These are phyloP conservation scores for Nephrotoma guestfalica DNA, from an alignment of 2,888 invertebrate genomes.

Conservation along the genomic window DNA sequence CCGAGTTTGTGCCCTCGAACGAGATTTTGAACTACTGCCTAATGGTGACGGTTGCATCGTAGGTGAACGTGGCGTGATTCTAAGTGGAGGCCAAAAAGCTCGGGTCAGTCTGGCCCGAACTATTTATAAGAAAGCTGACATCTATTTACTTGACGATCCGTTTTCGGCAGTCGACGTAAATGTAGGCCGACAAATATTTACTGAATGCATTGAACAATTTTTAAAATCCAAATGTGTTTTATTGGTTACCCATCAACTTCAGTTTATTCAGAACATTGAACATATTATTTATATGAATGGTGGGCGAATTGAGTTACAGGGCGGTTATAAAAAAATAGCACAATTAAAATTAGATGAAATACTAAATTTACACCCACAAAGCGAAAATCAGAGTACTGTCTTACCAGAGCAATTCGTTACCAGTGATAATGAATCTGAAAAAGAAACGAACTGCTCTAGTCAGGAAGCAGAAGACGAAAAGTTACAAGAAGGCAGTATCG, in stretches of 20 bases:
- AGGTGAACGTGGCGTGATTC: constrained; percentile 52
- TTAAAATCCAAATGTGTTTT: constrained; percentile 49
- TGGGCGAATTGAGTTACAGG: constrained; percentile 27
- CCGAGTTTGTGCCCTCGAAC: constrained; percentile 42
- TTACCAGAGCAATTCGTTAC: neutral
- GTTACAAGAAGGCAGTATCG: constrained; percentile 44
- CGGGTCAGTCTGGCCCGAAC: constrained; percentile 61
- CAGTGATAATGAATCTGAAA: constrained; percentile 22
- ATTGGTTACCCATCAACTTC: constrained; percentile 55
- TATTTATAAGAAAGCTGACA: constrained; percentile 57
- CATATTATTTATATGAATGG: constrained; percentile 39
- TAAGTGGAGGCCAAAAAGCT: constrained; percentile 65
- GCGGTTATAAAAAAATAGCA: constrained; percentile 33
- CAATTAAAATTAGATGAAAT: constrained; percentile 33
- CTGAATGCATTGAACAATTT: constrained; percentile 48
- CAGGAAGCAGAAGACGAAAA: constrained; percentile 38
- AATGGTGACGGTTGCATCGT: constrained; percentile 36
- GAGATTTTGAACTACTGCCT: constrained; percentile 48
- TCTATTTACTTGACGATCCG: constrained; percentile 66
- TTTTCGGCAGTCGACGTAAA: constrained; percentile 64
- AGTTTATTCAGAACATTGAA: constrained; percentile 42
- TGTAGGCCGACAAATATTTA: constrained; percentile 61
- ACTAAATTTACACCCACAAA: neutral
- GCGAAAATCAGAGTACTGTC: constrained; percentile 14
- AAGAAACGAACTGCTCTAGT: neutral